Base-by-base conservation (phyloP, 2,797 vertebrate species). In the Columba guinea region DNA sequence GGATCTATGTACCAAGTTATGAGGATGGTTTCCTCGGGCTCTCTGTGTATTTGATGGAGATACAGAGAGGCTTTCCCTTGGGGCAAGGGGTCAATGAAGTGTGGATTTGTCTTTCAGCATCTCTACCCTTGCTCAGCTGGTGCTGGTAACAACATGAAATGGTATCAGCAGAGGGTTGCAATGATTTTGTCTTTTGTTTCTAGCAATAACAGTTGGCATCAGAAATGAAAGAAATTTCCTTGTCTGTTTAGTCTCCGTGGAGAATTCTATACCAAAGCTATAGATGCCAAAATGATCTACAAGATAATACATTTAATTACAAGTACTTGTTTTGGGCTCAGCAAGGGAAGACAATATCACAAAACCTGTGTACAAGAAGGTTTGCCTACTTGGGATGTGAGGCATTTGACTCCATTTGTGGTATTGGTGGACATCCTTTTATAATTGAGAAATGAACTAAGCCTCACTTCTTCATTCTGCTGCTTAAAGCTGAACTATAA, bases 1-100 rank as follows among this genome's bases (percentile, higher is more conserved):
- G 4, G 4, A 18, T 76, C 35, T 39, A 4, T 35, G 19, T 79
- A 21, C 8, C 0, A 1, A 32, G 39, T 70, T 67, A 23, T 1
- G 22, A 87, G 48, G 4, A 27, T 89, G 48, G 22, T 24, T 91
- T 91, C 35, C 10, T 63, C 67, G 52, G 14, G 4, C 5, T 21
- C 6, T 37, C 17, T 79, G 32, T 73, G 13, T 63, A 11, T 58
- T 73, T 77, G 15, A 19, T 44, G 23, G 11, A 59, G 59, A 24
- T 52, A 32, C 8, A 64, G 59, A 65, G 65, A 56, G 2, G 16
- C 32, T 87, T 68, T 83, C 6, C 7, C 5, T 26, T 87, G 35
- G 52, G 39, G 4, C 3, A 28, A 58, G 24, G 24, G 32, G 24
- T 2, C n/a, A 62, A 1, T 35, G 41, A 89, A 46, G 12, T 62